Conservation (phyloP, 2,113 vertebrate genomes). For the Cervus canadensis region DNA sequence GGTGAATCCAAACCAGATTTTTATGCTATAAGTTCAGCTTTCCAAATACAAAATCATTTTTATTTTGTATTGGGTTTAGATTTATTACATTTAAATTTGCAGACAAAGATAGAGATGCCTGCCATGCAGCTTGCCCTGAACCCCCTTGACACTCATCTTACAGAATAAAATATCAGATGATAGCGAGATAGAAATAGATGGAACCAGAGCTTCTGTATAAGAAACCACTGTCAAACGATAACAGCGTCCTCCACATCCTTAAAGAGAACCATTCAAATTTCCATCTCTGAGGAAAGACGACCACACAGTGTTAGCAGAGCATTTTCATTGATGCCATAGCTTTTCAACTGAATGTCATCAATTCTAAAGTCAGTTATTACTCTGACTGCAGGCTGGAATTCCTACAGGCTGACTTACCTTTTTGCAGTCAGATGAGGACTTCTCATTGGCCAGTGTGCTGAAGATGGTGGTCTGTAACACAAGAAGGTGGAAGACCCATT, state of each 20-base stretch:
- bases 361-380: not conserved
- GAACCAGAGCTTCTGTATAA: not conserved
- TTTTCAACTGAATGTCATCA: not conserved
- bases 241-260: not conserved
- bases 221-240: not conserved
- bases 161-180: conserved; percentile 10
- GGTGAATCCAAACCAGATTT: conserved; percentile 43
- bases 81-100: conserved; percentile 32
- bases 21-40: conserved; percentile 18
- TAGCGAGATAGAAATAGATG: not conserved
- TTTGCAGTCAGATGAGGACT: conserved; percentile 73
- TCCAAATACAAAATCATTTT: conserved; percentile 38
- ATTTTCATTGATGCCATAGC: not conserved
- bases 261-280: not conserved
- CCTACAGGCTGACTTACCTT: conserved; percentile 57
- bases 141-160: not conserved
- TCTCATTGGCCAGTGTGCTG: conserved; percentile 73
- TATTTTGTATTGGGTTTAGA: not conserved
- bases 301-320: not conserved
- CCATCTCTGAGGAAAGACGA: not conserved
- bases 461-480: conserved; percentile 77
- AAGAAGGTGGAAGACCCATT: conserved; percentile 15
- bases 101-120: not conserved
- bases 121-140: not conserved
- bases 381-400: not conserved